These are phyloP conservation scores for Acleris emargana DNA, from an alignment of 2,888 invertebrate genomes.

Conservation along the genomic window DNA sequence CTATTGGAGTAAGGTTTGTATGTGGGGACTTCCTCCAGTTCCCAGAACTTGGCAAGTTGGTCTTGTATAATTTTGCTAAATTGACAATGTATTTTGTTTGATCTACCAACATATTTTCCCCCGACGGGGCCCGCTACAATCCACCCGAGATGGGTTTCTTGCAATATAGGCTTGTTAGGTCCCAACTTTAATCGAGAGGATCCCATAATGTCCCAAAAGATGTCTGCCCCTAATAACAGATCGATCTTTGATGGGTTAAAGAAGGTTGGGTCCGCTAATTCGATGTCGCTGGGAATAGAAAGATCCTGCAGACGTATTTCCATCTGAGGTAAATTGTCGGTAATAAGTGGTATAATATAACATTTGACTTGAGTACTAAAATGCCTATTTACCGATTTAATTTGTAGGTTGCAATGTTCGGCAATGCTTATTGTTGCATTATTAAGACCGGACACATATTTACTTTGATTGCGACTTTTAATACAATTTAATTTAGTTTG, in stretches of 20 bases:
- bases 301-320: background rate
- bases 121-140: background rate
- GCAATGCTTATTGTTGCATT: too few relatives aligned
- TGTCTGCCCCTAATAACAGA: too few relatives aligned
- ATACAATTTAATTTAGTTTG: background rate
- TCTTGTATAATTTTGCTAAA: slow-evolving; percentile 4
- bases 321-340: too few relatives aligned
- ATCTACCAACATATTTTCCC: background rate
- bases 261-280: background rate
- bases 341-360: too few relatives aligned
- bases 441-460: background rate
- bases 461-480: background rate
- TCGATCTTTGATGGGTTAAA: background rate
- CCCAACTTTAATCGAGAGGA: too few relatives aligned
- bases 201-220: too few relatives aligned
- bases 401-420: too few relatives aligned
- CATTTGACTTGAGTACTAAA: too few relatives aligned
- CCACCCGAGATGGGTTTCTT: background rate
- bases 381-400: too few relatives aligned
- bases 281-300: background rate
- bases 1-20: background rate
- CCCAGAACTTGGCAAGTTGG: slow-evolving; percentile 10
- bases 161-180: too few relatives aligned
- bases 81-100: slow-evolving; percentile 3
- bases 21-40: slow-evolving; percentile 7